Base-by-base conservation (phyloP, 2,888 invertebrate species). In the Calephelis perditalis region DNA sequence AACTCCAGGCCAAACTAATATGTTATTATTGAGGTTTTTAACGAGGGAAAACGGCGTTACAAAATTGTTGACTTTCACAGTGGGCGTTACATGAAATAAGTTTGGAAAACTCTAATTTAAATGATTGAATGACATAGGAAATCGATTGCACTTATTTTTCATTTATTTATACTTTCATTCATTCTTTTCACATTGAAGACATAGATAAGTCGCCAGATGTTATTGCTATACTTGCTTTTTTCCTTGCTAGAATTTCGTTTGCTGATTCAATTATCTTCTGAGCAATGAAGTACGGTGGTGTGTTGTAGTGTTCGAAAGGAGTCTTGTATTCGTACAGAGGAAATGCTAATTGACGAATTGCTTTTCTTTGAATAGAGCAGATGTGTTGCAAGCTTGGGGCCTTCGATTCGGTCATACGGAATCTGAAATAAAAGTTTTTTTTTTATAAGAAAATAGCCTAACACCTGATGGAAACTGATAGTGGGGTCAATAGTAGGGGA, bases 321-420 rank as follows among this genome's bases (percentile, higher is more conserved):
- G 77, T 70, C 55, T 76, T 82, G 59, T 83, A 87, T 15, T 84
- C 79, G 62, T 77, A 83, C 0, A 61, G 49, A 0, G 75, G 65
- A 0, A 69, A 64, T 0, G 75, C 68, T 6, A 86, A 72, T 0
- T 70, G 68, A 1, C 75, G 70, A 0, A 82, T 78, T 0, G 86
- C 82, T 7, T 73, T 70, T 0, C 77, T 75, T 3, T 84, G 71
- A 0, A 73, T 52, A 0, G 74, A 70, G 59, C 79, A 76, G 0
- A 72, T 73, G 15, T 65, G 57, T 0, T 71, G 62, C 1, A 82
- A 65, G 52, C 70, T 71, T 0, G 54, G 6, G 0, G 76, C 66
- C 65, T 84, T 86, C 37, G 71, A 71, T 59, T 71, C 70, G 0
- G 75, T 79, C 46, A 63, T 62, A 65, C 70, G 67, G 63, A 70